phyloP scores from a whole-genome alignment of 2,113 vertebrate genomes.

The Xerus inauris region DNA sequence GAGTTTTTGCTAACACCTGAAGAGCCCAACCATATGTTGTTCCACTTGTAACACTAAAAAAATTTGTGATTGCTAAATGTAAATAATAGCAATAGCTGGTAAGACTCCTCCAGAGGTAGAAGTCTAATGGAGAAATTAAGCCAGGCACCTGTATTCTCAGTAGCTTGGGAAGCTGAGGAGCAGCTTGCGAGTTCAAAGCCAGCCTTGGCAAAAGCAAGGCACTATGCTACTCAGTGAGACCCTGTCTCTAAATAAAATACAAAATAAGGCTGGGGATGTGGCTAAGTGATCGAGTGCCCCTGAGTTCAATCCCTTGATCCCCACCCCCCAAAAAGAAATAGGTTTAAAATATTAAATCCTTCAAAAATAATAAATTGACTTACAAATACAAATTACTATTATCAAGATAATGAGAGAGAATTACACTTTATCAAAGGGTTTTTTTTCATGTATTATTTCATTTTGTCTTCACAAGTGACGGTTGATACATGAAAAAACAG shows the following conservation, averaged over 20 bases:
- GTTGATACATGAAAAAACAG: background rate
- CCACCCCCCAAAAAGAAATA: background rate
- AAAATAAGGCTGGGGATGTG: no score
- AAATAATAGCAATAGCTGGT: background rate
- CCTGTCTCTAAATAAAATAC: no score
- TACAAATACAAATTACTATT: conserved; percentile 23
- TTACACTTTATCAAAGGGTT: background rate
- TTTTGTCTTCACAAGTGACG: conserved; percentile 27
- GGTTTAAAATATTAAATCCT: background rate
- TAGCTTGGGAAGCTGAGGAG: no score
- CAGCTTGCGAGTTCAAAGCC: no score
- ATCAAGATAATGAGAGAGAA: background rate
- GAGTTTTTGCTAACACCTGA: background rate
- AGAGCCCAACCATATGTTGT: background rate
- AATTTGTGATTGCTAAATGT: background rate
- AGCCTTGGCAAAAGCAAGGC: no score
- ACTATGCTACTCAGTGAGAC: no score
- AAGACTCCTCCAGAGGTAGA: background rate
- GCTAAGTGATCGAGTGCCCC: no score
- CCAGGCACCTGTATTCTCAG: no score
- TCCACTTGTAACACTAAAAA: conserved; percentile 32
- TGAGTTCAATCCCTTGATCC: no score
- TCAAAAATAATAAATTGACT: conserved; percentile 40
- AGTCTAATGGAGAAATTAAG: background rate
- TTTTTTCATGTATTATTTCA: background rate